Percentiles rank a stretch among this genome's conserved stretches.
Evolutionary conservation across 2,797 vertebrate genomes (phyloP).

Genomic region (Danionella dracula): DNA sequence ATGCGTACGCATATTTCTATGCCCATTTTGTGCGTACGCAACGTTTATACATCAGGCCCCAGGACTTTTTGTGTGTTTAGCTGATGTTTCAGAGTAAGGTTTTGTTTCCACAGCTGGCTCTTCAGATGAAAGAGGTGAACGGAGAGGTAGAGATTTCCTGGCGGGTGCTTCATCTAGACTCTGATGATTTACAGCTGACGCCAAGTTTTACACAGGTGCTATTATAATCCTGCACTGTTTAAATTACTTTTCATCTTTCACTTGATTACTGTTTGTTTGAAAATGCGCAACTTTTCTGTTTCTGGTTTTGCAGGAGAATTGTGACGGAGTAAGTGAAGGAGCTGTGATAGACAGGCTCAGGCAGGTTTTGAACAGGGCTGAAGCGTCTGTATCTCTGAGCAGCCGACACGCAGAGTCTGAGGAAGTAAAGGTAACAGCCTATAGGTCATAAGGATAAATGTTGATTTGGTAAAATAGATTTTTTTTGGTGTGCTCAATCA

Average conservation of each 20-base stretch:
- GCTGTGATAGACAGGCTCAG: slow-evolving; percentile 68
- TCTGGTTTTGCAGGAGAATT: slow-evolving; percentile 44
- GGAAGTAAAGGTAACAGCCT: slow-evolving; percentile 71
- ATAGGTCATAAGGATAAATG: too few species aligned
- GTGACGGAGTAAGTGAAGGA: slow-evolving; percentile 41
- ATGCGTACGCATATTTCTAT: too few species aligned
- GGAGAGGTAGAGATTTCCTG: slow-evolving; percentile 77
- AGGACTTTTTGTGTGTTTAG: too few species aligned
- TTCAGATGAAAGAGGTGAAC: slow-evolving; percentile 73
- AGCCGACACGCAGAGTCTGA: slow-evolving; percentile 66
- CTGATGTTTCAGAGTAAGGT: background rate
- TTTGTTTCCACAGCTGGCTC: slow-evolving; percentile 71
- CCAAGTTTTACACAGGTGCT: slow-evolving; percentile 71
- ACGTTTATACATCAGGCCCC: too few species aligned
- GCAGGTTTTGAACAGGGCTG: slow-evolving; percentile 69
- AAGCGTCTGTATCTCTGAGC: slow-evolving; percentile 78
- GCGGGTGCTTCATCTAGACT: slow-evolving; percentile 65
- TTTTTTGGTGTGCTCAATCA: too few species aligned
- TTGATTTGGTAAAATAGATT: too few species aligned
- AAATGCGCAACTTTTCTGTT: too few species aligned
- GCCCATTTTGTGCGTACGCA: too few species aligned
- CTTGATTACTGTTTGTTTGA: background rate
- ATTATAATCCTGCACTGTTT: slow-evolving; percentile 13
- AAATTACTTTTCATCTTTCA: background rate
- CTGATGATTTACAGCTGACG: slow-evolving; percentile 68